Evolutionary conservation across 2,888 invertebrate genomes (phyloP).

Genomic region (Tetropium fuscum): DNA sequence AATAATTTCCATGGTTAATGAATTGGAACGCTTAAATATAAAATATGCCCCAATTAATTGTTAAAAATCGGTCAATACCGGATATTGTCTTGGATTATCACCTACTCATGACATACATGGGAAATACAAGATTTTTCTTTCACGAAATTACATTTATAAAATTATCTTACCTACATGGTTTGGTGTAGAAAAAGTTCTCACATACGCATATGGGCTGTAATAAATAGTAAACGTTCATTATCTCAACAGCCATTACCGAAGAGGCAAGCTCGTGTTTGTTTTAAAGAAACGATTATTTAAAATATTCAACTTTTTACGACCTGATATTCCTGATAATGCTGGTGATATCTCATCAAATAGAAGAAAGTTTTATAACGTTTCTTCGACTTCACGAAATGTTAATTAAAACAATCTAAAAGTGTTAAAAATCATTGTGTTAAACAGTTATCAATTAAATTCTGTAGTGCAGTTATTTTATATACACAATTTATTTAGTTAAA

Average conservation of each 20-base stretch:
- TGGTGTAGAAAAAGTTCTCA: not conserved
- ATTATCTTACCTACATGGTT: no score
- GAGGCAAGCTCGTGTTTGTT: constrained; percentile 16
- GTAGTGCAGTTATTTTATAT: not conserved
- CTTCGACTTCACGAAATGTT: constrained; percentile 18
- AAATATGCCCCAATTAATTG: no score
- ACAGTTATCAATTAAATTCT: not conserved
- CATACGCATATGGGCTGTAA: not conserved
- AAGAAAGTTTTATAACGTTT: constrained; percentile 9
- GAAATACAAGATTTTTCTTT: no score
- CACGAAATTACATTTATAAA: no score
- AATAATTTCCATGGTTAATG: no score
- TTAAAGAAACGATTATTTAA: constrained; percentile 6
- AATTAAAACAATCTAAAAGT: not conserved
- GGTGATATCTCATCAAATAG: constrained; percentile 15
- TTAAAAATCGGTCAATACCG: no score
- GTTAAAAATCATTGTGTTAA: not conserved
- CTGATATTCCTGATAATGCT: constrained; percentile 20
- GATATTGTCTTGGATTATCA: no score
- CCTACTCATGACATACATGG: no score
- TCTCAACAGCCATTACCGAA: constrained; percentile 14
- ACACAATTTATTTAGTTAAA: no score
- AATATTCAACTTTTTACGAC: constrained; percentile 20
- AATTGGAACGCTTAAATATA: no score
- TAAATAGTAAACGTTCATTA: constrained; percentile 10